These are phyloP conservation scores for Tinamus major DNA, from an alignment of 2,797 vertebrate species.

Conservation along the genomic window DNA sequence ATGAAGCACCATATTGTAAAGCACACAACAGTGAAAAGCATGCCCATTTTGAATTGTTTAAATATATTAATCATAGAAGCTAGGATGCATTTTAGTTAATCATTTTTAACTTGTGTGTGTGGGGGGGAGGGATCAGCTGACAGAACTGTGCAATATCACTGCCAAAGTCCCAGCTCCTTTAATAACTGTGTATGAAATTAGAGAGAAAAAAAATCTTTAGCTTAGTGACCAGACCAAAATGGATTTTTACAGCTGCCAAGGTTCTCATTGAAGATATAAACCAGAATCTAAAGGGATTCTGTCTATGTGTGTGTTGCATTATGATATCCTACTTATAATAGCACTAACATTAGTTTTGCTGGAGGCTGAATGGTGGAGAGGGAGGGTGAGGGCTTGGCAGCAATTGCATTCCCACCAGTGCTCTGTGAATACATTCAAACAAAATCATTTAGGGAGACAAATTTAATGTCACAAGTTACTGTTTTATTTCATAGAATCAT, in stretches of 20 bases:
- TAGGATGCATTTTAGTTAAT: conserved; percentile 29
- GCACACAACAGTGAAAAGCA: conserved; percentile 48
- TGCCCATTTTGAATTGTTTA: conserved; percentile 53
- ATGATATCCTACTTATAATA: conserved; percentile 21
- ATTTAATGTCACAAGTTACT: neutral
- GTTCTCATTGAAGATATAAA: conserved; percentile 61
- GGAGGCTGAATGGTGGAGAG: neutral
- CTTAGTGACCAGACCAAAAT: conserved; percentile 40
- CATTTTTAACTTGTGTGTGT: conserved; percentile 26
- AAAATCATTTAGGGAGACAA: neutral
- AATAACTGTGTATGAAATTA: conserved; percentile 51
- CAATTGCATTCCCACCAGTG: neutral
- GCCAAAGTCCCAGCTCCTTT: conserved; percentile 45
- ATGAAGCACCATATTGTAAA: conserved; percentile 33
- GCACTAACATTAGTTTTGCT: neutral
- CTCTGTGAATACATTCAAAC: neutral
- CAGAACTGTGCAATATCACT: conserved; percentile 50
- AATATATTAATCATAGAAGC: conserved; percentile 39
- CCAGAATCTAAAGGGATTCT: conserved; percentile 54
- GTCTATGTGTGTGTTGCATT: conserved; percentile 9
- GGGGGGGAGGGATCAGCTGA: conserved; percentile 21
- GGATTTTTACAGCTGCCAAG: conserved; percentile 68
- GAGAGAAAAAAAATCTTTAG: conserved; percentile 34
- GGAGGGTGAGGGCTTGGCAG: neutral
- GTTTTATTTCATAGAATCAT: too few relatives aligned